Evolutionary conservation across 2,888 invertebrate species (phyloP), one percentile per base, ranked within the genome.

Genomic region (Eilema sororculum): DNA sequence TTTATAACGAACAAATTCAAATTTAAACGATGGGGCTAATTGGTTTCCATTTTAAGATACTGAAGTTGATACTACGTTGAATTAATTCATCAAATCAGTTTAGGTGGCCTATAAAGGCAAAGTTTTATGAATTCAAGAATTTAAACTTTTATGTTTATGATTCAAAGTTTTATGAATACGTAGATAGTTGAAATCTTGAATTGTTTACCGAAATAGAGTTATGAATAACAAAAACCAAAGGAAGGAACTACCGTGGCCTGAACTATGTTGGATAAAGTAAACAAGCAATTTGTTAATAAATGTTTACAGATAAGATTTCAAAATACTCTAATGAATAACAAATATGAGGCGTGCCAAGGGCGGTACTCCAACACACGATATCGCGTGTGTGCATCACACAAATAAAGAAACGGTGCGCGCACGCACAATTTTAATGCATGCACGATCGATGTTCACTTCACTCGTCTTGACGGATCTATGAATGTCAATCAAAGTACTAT

Each of bases 281-380:
- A 81, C 78, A 78, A 73, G 71, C 30, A 68, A 76, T 79, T 83
- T 79, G 75, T 78, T 78, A 72, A 57, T 79, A 64, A 77, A 78
- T 82, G 74, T 83, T 77, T 75, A 73, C 75, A 76, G 78, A 85
- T 80, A 78, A 80, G 74, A 79, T 78, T 84, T 80, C 74, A 77
- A 80, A 81, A 82, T 80, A 75, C 71, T 84, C 71, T 82, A 84
- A 83, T 81, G 81, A 80, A 82, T 78, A 82, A 77, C 82, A 79
- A 84, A 84, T 78, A 81, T 67, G 74, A 83, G 82, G 80, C 78
- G 78, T 80, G 74, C 84, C 87, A 87, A 87, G 85, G 86, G 87
- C 88, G 85, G 82, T 85, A 84, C 84, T 81, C 85, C 85, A 82
- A 85, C 87, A 78, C 69, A 80, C 77, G 76, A 78, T 82, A 85